These are phyloP conservation scores for Aporrectodea caliginosa DNA, from an alignment of 1,140 invertebrate genomes.

Conservation along the genomic window DNA sequence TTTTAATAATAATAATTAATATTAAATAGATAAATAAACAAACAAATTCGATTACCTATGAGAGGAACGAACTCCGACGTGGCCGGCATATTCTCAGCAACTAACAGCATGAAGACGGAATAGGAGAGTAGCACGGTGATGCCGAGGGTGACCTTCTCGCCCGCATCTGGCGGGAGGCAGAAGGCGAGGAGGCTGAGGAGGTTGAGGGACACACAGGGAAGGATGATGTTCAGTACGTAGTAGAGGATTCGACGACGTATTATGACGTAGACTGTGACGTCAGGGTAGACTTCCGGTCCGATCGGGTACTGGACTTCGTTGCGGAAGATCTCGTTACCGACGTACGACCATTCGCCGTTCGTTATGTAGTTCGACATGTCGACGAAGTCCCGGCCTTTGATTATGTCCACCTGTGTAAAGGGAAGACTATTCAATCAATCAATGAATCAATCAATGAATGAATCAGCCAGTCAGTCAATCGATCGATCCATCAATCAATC, in stretches of 20 bases:
- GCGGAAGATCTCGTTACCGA: slow-evolving; percentile 20
- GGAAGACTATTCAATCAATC: too few relatives aligned
- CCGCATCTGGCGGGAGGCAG: slow-evolving; percentile 51
- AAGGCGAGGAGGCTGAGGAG: slow-evolving; percentile 51
- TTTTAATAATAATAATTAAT: background rate
- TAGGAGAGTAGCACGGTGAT: slow-evolving; percentile 54
- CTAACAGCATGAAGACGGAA: slow-evolving; percentile 55
- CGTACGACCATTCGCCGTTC: slow-evolving; percentile 36
- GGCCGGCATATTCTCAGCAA: slow-evolving; percentile 54
- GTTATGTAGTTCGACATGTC: slow-evolving; percentile 60
- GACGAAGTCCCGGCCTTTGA: slow-evolving; percentile 57
- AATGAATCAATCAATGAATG: too few relatives aligned
- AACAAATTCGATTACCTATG: slow-evolving; percentile 69
- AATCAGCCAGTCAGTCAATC: too few relatives aligned
- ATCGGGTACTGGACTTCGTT: slow-evolving; percentile 35
- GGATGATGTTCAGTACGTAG: slow-evolving; percentile 49
- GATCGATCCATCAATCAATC: too few relatives aligned
- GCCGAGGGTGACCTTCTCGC: slow-evolving; percentile 36
- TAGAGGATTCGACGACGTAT: slow-evolving; percentile 47
- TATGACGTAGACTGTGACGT: slow-evolving; percentile 55
- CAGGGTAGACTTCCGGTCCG: slow-evolving; percentile 56
- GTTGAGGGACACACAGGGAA: slow-evolving; percentile 51
- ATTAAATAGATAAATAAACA: background rate
- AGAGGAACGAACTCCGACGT: slow-evolving; percentile 56
- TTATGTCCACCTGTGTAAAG: slow-evolving; percentile 74